Evolutionary conservation across 2,888 invertebrate species (phyloP), one percentile per base, ranked within the genome.

Genomic region (Conistra vaccinii): DNA sequence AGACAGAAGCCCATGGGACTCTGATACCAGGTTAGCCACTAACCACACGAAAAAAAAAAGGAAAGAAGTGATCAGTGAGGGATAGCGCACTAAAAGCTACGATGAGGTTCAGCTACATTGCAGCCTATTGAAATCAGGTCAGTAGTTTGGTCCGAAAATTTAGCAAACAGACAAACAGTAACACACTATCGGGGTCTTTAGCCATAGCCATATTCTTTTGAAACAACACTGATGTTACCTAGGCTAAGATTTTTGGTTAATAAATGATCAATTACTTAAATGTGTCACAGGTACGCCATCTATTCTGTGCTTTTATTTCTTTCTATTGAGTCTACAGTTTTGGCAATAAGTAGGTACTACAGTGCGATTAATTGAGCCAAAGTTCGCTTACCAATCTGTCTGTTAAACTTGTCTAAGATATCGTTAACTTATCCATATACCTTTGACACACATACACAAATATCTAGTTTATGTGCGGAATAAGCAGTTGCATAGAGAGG

Each of bases 401-500:
- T 10, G 23, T 26, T 20, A 77, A 35, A 26, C 35, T 7, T 29
- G n/a, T 10, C 17, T 29, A 3, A 10, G 29, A 35, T 26, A 35
- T 29, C 39, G 14, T 69, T 29, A 42, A 45, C 53, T n/a, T 2
- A 53, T 14, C 2, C 60, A 0, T 72, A 7, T 14, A 65, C 55
- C 76, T 35, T 63, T 73, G 20, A 29, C 23, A 80, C 35, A 63
- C 14, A 63, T 6, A 35, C 35, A 73, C 17, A 35, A 20, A 61
- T 32, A 39, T 39, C 23, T 35, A 62, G n/a, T 5, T 17, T 26
- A 79, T 61, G 62, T 63, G 58, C 17, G 35, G 73, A 74, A 66
- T 67, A 76, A 82, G 29, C 77, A 68, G 58, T 76, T 63, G 82
- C 63, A 63, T 68, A 58, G 7, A 53, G 51, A 35, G 65, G 72